Base-by-base conservation (phyloP, 2,113 vertebrate genomes). In the Hydrolagus affinis region DNA sequence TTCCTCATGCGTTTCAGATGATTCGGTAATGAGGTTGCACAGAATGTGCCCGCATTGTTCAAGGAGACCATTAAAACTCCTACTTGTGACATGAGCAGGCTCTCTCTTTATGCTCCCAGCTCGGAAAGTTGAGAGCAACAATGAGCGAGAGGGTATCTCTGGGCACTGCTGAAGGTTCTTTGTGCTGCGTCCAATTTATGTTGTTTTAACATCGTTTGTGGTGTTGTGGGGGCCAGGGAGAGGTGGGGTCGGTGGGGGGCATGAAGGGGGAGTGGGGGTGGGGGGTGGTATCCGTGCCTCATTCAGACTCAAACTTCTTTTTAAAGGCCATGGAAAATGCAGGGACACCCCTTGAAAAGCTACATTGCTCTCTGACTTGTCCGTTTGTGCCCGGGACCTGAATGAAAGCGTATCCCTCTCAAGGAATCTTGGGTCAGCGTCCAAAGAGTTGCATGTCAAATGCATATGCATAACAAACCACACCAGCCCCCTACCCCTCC, bases 51-150 rank as follows among this genome's bases (percentile, higher is more conserved):
- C 91, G 91, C 92, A 97, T 97, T 97, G 96, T 99, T 94, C 92
- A 93, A 91, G 89, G 7, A 88, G 91, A 95, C 94, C 95, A 96
- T 97, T 96, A 96, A 95, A 96, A 93, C 95, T 96, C 96, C 96
- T 97, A 93, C 96, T 96, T 95, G 91, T 94, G 95, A 97, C 95
- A 97, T 96, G 95, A 97, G 95, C 95, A 93, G 95, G 94, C 94
- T 94, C 95, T 97, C 96, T 94, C 96, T 96, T 97, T 95, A 95
- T 94, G 92, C 90, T 91, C 83, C 90, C 92, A 91, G 91, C 89
- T 91, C 91, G 76, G 87, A 93, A 91, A 93, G 92, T 92, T 88
- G 91, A 94, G 93, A 91, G 93, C 94, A 93, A 96, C 95, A 96
- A 96, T 93, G 93, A 93, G 90, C 44, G 94, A 86, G 44, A 93